phyloP scores from a whole-genome alignment of 2,888 invertebrate species.

The Alcis repandata region DNA sequence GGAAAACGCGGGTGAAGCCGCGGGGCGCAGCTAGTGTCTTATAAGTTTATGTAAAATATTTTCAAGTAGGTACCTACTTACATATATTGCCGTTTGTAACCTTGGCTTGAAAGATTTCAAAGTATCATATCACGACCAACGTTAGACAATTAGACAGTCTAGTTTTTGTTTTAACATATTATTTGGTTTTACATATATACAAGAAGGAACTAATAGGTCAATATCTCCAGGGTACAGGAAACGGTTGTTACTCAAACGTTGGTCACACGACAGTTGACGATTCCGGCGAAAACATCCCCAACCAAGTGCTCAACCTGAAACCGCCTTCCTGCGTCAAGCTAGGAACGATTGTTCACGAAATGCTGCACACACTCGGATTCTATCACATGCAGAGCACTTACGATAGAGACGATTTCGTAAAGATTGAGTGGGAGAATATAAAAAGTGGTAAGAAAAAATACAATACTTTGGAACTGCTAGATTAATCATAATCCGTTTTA shows the following conservation, averaged over 20 bases:
- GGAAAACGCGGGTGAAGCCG: too few species aligned
- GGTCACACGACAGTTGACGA: constrained; percentile 65
- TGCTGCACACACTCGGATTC: constrained; percentile 93
- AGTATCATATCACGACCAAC: too few species aligned
- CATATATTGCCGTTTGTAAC: too few species aligned
- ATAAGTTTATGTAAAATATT: too few species aligned
- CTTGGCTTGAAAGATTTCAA: too few species aligned
- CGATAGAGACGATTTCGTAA: constrained; percentile 91
- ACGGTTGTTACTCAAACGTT: constrained; percentile 83
- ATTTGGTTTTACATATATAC: too few species aligned
- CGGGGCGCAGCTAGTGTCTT: too few species aligned
- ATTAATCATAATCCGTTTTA: too few species aligned
- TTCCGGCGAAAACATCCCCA: constrained; percentile 54
- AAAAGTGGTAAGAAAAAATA: constrained; percentile 73
- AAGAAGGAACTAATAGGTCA: constrained; percentile 1
- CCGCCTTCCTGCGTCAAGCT: constrained; percentile 82
- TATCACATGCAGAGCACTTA: constrained; percentile 94
- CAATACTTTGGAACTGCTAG: too few species aligned
- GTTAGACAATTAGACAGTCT: too few species aligned
- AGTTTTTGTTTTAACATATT: too few species aligned
- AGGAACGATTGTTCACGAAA: constrained; percentile 91
- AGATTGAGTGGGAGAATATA: constrained; percentile 91
- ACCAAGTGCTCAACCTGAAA: constrained; percentile 84
- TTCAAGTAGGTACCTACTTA: too few species aligned
- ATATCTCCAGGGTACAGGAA: constrained; percentile 90